A percentile compares a stretch with the other conserved stretches of the same genome.
These are phyloP conservation scores for Micronycteris hirsuta DNA, from an alignment of 2,113 vertebrate species.

Conservation along the genomic window DNA sequence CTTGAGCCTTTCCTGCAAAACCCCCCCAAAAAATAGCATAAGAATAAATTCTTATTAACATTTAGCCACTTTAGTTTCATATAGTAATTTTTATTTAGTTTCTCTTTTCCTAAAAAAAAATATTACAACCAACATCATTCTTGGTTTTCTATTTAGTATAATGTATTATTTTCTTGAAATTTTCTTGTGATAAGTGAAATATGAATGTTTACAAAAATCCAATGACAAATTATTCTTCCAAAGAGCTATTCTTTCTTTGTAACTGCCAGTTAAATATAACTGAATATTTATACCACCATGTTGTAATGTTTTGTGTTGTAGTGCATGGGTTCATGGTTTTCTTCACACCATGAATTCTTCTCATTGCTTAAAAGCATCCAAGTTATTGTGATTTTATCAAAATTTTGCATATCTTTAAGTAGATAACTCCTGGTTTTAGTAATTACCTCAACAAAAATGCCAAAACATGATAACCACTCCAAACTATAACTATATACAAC, in stretches of 20 bases:
- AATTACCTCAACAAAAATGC: not conserved
- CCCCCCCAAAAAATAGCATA: not conserved
- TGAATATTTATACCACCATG: not conserved
- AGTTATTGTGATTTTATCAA: not conserved
- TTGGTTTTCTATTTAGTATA: not conserved
- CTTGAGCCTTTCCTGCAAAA: not conserved
- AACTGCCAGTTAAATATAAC: not conserved
- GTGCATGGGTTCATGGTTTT: not conserved
- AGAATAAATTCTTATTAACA: not conserved
- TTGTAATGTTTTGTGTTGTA: not conserved
- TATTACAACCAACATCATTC: not conserved
- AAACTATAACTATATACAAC: not conserved
- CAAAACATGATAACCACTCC: not conserved
- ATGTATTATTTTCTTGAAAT: not conserved
- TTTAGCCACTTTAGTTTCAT: constrained; percentile 1
- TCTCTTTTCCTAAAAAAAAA: not conserved
- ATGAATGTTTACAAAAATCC: not conserved
- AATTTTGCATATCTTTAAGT: not conserved
- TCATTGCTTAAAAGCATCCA: not conserved
- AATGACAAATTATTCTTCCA: not conserved
- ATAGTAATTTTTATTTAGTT: not conserved
- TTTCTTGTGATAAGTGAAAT: not conserved
- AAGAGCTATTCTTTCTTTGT: not conserved
- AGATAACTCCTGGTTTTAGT: not conserved
- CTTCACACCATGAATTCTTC: not conserved